Evolutionary conservation across 2,113 vertebrate genomes (phyloP).

Genomic region (Cephalopholis sonnerati): DNA sequence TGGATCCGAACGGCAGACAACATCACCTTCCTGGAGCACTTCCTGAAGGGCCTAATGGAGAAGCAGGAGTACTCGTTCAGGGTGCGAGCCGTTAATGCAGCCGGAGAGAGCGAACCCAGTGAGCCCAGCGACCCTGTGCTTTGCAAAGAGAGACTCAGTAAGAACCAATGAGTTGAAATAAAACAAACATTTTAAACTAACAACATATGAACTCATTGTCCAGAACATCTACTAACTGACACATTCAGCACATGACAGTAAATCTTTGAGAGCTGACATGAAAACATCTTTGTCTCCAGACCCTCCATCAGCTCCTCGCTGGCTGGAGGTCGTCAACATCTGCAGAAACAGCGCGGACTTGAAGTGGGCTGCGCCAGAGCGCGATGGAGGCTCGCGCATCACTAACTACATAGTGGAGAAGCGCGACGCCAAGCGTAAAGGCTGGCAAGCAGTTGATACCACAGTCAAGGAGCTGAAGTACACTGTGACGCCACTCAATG

Average conservation of each 20-base stretch:
- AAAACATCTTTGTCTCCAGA: conserved; percentile 75
- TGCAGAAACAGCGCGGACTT: conserved; percentile 93
- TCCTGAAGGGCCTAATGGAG: conserved; percentile 95
- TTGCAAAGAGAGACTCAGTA: conserved; percentile 97
- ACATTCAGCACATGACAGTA: background rate
- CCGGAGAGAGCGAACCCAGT: conserved; percentile 96
- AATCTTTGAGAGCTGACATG: background rate
- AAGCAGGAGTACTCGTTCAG: conserved; percentile 99
- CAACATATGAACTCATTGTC: background rate
- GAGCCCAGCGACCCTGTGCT: conserved; percentile 96
- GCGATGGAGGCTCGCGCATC: conserved; percentile 94
- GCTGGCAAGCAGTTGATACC: conserved; percentile 97
- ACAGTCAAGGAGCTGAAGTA: conserved; percentile 95
- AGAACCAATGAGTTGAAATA: conserved; percentile 72
- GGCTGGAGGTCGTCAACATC: conserved; percentile 92
- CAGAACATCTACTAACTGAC: background rate
- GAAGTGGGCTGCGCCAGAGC: conserved; percentile 96
- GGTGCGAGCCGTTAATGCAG: conserved; percentile 93
- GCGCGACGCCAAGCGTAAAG: conserved; percentile 95
- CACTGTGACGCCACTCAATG: conserved; percentile 92
- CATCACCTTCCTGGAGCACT: conserved; percentile 88
- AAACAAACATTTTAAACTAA: no score
- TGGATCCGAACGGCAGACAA: conserved; percentile 96
- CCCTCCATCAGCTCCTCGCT: conserved; percentile 95
- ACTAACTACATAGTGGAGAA: conserved; percentile 98